These are phyloP conservation scores for Brachylomia viminalis DNA, from an alignment of 2,888 invertebrate species.

Conservation along the genomic window DNA sequence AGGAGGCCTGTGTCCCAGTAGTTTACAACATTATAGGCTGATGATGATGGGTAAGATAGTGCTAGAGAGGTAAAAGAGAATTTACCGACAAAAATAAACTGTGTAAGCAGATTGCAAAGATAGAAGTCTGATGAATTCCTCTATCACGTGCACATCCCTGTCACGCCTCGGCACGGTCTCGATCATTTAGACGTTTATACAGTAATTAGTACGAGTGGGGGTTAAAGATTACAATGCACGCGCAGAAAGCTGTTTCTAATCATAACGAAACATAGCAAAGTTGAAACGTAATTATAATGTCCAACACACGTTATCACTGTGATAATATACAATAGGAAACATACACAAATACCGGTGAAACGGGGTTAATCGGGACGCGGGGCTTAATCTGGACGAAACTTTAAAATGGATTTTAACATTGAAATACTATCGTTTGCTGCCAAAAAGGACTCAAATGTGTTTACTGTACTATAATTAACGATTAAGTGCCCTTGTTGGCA, in stretches of 20 bases:
- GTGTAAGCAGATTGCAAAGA: neutral
- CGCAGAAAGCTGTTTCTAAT: neutral
- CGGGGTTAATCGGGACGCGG: no score
- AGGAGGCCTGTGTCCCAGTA: no score
- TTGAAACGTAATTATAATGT: neutral
- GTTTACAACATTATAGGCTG: no score
- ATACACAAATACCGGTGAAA: no score
- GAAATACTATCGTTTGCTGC: no score
- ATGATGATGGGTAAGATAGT: neutral
- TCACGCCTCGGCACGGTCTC: neutral
- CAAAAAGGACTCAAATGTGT: no score
- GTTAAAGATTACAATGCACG: conserved; percentile 20
- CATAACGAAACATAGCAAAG: neutral
- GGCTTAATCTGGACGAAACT: no score
- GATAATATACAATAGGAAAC: neutral
- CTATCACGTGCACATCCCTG: neutral
- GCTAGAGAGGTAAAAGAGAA: neutral
- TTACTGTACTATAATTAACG: no score
- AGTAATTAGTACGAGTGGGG: conserved; percentile 2
- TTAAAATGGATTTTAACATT: no score
- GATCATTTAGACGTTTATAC: neutral
- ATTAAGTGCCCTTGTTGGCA: no score
- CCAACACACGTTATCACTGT: neutral
- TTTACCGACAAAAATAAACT: neutral
- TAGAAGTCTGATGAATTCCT: neutral